phyloP scores from a whole-genome alignment of 2,113 vertebrate genomes.

The Melanerpes aurifrons region DNA sequence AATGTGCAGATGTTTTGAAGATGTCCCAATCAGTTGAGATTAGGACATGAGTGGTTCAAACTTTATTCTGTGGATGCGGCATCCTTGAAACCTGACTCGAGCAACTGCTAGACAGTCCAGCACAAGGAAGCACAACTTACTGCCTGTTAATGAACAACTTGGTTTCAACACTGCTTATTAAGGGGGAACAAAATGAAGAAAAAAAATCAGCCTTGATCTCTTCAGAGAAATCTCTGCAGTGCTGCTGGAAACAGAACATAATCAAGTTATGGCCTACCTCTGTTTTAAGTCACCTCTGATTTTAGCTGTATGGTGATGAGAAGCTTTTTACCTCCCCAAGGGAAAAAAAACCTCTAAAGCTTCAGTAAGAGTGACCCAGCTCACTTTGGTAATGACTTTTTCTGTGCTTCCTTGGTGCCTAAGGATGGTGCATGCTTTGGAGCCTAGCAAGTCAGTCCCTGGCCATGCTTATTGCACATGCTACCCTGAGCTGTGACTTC shows the following conservation, averaged over 20 bases:
- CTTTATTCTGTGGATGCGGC: conserved; percentile 4
- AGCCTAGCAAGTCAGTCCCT: background rate
- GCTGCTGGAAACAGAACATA: background rate
- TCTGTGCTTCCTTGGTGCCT: background rate
- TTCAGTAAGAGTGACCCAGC: background rate
- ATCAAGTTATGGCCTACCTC: background rate
- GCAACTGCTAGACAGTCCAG: background rate
- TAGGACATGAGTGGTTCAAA: conserved; percentile 50
- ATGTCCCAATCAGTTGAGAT: conserved; percentile 55
- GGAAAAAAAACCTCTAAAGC: background rate
- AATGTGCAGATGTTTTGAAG: conserved; percentile 70
- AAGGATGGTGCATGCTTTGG: rapidly evolving
- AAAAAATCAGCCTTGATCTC: background rate
- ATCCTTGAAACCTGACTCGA: background rate
- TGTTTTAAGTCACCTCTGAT: background rate
- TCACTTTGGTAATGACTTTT: background rate
- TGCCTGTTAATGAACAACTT: background rate
- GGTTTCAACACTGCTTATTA: background rate
- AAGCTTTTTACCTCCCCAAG: background rate
- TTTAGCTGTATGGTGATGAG: background rate
- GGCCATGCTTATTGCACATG: rapidly evolving
- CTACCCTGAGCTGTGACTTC: background rate
- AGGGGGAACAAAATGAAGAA: background rate
- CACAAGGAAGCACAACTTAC: background rate
- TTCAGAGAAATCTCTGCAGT: background rate